Evolutionary conservation across 2,113 vertebrate genomes (phyloP), one percentile per base, ranked within the genome.

Genomic region (Lagopus leucura): DNA sequence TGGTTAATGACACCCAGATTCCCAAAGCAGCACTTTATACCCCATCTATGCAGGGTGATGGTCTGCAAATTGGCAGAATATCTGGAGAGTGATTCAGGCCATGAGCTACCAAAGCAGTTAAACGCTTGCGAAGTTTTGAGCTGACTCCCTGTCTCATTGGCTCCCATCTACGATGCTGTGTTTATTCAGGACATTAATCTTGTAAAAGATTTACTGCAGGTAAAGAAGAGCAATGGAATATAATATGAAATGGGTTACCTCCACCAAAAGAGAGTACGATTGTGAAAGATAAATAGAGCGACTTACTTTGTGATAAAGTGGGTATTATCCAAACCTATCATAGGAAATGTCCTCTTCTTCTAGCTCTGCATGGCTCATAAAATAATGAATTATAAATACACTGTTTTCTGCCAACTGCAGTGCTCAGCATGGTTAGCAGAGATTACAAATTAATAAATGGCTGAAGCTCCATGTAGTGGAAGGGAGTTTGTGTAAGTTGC

Each of bases 241-340:
- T 61, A 48, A 34, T 72, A 61, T 27, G 22, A 82, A 50, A 86
- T 43, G 30, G 15, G 42, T 78, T 95, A 55, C 67, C 67, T 92
- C 57, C 86, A 85, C 79, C 45, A 47, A 88, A 91, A 81, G 22
- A 40, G 36, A 86, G 71, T 76, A 61, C 55, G 50, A 24, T 36
- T 88, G 69, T 75, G 82, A 54, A 92, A 84, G 90, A 74, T 77
- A 85, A 94, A 92, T 92, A 1, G 18, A 88, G 52, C 2, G 3
- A 61, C 55, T 75, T 88, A 91, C 75, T 50, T 75, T 75, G 58
- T 85, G 93, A 64, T 87, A 85, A 96, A 95, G 65, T 75, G 77
- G 45, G 40, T 90, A 47, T 94, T 90, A 89, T 76, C 81, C 43
- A 90, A 83, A 78, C 74, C 76, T 90, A 84, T 91, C 75, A 67